A percentile compares a stretch with the other conserved stretches of the same genome.
Conservation (phyloP, 2,888 invertebrate genomes). For the Drosophila paramelanica region DNA sequence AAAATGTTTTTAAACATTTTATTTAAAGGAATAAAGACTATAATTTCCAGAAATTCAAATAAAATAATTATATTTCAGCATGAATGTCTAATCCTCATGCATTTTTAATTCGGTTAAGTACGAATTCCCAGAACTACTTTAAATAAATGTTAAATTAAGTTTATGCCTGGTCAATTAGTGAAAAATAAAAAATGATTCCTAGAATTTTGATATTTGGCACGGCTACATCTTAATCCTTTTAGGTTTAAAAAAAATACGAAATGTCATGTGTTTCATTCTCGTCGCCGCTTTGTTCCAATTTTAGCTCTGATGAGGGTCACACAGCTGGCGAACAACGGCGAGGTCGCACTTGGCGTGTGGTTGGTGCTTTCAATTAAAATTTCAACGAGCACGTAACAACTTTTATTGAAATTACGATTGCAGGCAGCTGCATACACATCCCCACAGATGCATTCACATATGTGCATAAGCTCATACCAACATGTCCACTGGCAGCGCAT, state of each 20-base stretch:
- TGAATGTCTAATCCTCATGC: not conserved
- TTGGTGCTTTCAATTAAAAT: slow-evolving; percentile 81
- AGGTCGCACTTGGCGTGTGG: slow-evolving; percentile 58
- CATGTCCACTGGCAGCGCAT: slow-evolving; percentile 52
- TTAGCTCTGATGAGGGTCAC: slow-evolving; percentile 62
- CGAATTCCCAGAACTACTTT: not conserved
- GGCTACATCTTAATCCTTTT: slow-evolving; percentile 47
- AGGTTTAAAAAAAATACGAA: slow-evolving; percentile 44
- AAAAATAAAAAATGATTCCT: not conserved
- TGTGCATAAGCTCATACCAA: slow-evolving; percentile 33
- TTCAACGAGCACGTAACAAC: slow-evolving; percentile 78
- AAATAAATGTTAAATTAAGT: not conserved
- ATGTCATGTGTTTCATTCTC: slow-evolving; percentile 41
- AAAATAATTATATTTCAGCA: too few relatives aligned
- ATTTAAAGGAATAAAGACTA: too few relatives aligned
- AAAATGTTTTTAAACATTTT: too few relatives aligned
- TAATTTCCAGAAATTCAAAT: too few relatives aligned
- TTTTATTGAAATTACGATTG: slow-evolving; percentile 81
- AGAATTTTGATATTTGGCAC: slow-evolving; percentile 20
- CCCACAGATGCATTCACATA: not conserved
- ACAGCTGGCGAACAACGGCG: slow-evolving; percentile 55
- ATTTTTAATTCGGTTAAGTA: not conserved
- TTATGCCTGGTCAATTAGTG: not conserved
- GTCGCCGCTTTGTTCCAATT: slow-evolving; percentile 60
- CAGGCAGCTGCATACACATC: slow-evolving; percentile 56